phyloP scores from a whole-genome alignment of 2,113 vertebrate genomes.

The Pollimyrus isidori region DNA sequence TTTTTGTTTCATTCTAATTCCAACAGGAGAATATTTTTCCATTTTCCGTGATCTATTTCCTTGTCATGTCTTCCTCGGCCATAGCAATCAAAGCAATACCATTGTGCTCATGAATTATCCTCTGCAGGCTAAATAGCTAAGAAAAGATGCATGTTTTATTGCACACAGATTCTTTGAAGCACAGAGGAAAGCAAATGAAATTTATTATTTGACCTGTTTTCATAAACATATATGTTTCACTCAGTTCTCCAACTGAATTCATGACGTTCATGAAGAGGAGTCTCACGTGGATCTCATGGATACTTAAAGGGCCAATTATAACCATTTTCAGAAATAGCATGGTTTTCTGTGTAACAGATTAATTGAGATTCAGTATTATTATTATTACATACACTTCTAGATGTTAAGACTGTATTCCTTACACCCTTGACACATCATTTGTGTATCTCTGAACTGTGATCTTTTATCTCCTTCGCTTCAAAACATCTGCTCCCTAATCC shows the following conservation, averaged over 20 bases:
- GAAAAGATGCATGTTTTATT: background rate
- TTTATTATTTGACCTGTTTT: background rate
- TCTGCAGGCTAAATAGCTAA: background rate
- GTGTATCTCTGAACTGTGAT: background rate
- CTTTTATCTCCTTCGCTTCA: background rate
- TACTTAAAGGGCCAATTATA: background rate
- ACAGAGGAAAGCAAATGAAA: conserved; percentile 3
- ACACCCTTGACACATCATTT: background rate
- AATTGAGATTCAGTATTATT: background rate
- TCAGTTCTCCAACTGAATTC: background rate
- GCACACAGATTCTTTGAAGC: background rate
- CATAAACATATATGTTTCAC: background rate
- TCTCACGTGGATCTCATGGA: no score
- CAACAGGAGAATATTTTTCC: background rate
- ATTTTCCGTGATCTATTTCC: background rate
- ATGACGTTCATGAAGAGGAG: no score
- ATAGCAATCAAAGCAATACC: background rate
- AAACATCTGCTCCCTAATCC: background rate
- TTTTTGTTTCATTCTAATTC: background rate
- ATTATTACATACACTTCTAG: background rate
- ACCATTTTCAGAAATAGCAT: background rate
- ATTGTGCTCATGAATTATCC: background rate
- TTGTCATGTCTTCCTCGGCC: background rate
- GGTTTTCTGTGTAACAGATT: background rate
- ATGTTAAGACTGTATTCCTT: background rate